These are phyloP conservation scores for Dicrostonyx torquatus DNA, from an alignment of 2,797 vertebrate genomes.

Conservation along the genomic window DNA sequence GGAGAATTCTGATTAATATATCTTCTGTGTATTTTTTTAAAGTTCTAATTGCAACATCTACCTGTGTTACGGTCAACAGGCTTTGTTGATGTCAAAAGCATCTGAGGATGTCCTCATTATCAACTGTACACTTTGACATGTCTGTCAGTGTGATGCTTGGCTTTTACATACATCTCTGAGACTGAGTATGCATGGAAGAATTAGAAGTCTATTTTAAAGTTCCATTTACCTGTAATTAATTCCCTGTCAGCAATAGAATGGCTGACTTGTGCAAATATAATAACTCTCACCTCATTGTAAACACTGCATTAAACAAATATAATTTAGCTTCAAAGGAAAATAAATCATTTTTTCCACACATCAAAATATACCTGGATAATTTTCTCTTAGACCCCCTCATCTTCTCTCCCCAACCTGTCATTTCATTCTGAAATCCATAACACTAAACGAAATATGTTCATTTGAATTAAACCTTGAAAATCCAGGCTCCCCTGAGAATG, in stretches of 20 bases:
- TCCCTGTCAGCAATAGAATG: conserved; percentile 41
- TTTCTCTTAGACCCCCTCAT: no score
- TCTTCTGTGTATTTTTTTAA: neutral
- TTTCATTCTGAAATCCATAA: conserved; percentile 16
- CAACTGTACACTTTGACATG: neutral
- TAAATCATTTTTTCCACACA: neutral
- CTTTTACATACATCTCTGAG: neutral
- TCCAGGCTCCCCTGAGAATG: neutral
- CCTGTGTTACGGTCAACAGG: neutral
- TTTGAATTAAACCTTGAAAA: conserved; percentile 14
- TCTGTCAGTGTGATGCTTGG: neutral
- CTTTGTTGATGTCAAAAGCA: conserved; percentile 13
- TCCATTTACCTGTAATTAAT: conserved; percentile 48
- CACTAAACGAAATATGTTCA: neutral
- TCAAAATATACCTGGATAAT: neutral
- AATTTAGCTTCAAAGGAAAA: conserved; percentile 47
- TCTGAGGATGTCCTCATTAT: neutral
- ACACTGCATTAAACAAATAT: conserved; percentile 48
- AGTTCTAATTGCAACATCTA: neutral
- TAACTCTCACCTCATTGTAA: conserved; percentile 31
- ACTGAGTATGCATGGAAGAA: conserved; percentile 9
- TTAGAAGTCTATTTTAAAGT: conserved; percentile 38
- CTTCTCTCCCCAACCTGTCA: neutral
- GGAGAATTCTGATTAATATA: neutral
- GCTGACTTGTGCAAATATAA: conserved; percentile 26